Conservation (phyloP, 2,888 invertebrate species). For the Amphipoea lucens region DNA sequence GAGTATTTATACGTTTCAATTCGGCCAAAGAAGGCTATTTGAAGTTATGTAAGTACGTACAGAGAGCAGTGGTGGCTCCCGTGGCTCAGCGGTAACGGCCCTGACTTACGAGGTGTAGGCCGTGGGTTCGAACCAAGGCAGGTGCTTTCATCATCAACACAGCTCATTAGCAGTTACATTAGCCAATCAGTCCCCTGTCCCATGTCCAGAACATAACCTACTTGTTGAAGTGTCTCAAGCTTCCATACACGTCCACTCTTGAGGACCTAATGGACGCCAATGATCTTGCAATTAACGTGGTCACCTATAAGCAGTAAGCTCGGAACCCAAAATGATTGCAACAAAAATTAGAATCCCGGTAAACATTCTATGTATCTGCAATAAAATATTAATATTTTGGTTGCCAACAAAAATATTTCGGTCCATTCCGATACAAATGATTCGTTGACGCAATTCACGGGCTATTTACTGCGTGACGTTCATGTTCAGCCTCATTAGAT, state of each 20-base stretch:
- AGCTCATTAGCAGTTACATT: too few relatives aligned
- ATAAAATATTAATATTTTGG: slow-evolving; percentile 4
- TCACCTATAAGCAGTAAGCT: background rate
- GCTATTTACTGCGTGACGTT: slow-evolving; percentile 47
- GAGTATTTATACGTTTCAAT: background rate
- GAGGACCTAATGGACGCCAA: background rate
- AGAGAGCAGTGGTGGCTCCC: too few relatives aligned
- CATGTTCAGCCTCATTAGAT: slow-evolving; percentile 35
- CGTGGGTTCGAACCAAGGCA: too few relatives aligned
- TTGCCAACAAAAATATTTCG: slow-evolving; percentile 13
- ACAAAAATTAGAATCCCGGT: background rate
- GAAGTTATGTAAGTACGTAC: too few relatives aligned
- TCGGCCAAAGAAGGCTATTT: too few relatives aligned
- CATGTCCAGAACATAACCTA: background rate
- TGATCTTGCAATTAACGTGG: background rate
- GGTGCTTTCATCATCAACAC: too few relatives aligned
- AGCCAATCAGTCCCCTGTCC: background rate
- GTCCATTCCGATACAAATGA: slow-evolving; percentile 1
- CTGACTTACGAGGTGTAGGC: too few relatives aligned
- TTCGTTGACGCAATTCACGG: slow-evolving; percentile 41
- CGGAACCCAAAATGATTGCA: background rate
- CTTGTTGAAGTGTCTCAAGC: background rate
- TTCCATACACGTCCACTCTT: background rate
- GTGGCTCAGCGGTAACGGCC: too few relatives aligned
- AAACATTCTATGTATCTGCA: background rate